Base-by-base conservation (phyloP, 1,140 invertebrate genomes). In the Drosophila arawakana region DNA sequence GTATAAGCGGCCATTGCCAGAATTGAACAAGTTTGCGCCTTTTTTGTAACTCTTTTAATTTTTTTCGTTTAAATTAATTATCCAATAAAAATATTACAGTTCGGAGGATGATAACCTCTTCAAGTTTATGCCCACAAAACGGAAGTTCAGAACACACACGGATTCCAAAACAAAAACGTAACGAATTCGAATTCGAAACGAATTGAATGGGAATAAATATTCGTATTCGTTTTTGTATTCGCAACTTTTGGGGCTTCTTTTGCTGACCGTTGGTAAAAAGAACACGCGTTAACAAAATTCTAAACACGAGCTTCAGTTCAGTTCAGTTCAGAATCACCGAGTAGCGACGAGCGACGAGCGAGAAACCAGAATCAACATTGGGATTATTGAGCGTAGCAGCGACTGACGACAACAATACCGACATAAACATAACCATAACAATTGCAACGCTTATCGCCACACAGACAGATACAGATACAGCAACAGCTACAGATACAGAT, bases 1-100 rank as follows among this genome's bases (percentile, higher is more conserved):
- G 90, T 88, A 58, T 91, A 91, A 34, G 90, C 90, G 59, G 90
- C 90, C 90, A 91, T 91, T 71, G 57, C 39, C 37, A 67, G 35
- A 49, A 21, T 43, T 54, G n/a, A 34, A 39, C 15, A 44, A 6
- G 18, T 21, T 61, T 37, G 7, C 15, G 37, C 25, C 34, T 55
- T 39, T 41, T 11, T 21, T 41, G 9, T 11, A 37, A 37, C 15
- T 61, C n/a, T 47, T 67, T 30, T 6, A 57, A 6, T 57, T 57
- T 10, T 55, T 10, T 41, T 39, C 18, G 18, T 46, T 11, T 46
- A 13, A 13, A 10, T 41, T 43, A 25, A 39, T 57, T 57, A 54
- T 15, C 13, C 41, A 57, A 21, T 57, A 18, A 39, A 11, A 21
- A 10, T 1, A 41, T 21, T 57, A 13, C 37, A 57, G 30, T 52